Base-by-base conservation (phyloP, 2,113 vertebrate species). In the Psophia crepitans region DNA sequence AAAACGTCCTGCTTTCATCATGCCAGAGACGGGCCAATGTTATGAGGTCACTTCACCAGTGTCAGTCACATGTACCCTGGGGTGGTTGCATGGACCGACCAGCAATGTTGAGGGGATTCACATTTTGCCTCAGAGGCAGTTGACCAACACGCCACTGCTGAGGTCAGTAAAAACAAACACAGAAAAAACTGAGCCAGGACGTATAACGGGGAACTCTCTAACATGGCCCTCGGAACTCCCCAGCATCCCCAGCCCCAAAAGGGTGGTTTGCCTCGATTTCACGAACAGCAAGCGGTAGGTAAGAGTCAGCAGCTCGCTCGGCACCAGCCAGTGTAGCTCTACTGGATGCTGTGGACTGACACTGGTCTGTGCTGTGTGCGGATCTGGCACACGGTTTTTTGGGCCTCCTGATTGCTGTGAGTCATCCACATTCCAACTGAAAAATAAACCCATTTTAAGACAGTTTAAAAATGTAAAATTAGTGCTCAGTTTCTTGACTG, bases 261-360 rank as follows among this genome's bases (percentile, higher is more conserved):
- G 14, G 57, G 14, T 5, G 41, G 26, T 14, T 69, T 61, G 61
- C 14, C 54, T 60, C 66, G 17, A 44, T 84, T 78, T 92, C 48
- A 57, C 0, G 3, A 26, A 27, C 7, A 70, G 60, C 19, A 81
- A 53, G 41, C 9, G 12, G 20, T 8, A 49, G 19, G 22, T 20
- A 48, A 56, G 63, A 46, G 35, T 60, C 76, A 93, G 21, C 0
- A 0, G 30, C 48, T 85, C 5, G 0, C 24, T 68, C 0, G 0
- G 11, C 2, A 0, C 18, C 49, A 82, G 58, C 11, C 61, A 76
- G 16, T 0, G 1, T 6, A 86, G 27, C 44, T 89, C 7, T 60
- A 21, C 13, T 71, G 84, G 51, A 13, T 58, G 39, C 41, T 56
- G 33, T 14, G 60, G 69, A 57, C 24, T 46, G 82, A 83, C 49